Evolutionary conservation across 2,888 invertebrate species (phyloP).

Genomic region (Monochamus alternatus): DNA sequence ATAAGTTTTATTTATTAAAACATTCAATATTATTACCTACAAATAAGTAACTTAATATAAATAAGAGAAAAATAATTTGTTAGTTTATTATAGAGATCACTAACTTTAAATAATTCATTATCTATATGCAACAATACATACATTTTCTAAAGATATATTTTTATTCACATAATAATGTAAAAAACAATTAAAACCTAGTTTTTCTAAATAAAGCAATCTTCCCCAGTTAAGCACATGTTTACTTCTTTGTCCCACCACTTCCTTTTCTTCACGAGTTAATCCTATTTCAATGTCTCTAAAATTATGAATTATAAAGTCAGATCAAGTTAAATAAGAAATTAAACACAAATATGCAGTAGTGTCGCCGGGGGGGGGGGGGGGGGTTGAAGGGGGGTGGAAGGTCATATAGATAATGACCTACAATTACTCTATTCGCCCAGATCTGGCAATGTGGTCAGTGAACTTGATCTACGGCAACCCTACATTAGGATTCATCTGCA

Average conservation of each 20-base stretch:
- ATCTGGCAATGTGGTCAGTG: too few relatives aligned
- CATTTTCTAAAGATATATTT: conserved; percentile 83
- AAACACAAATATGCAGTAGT: neutral
- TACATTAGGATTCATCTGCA: too few relatives aligned
- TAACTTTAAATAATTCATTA: conserved; percentile 22
- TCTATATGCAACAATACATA: conserved; percentile 80
- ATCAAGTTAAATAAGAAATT: neutral
- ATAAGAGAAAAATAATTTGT: neutral
- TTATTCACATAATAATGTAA: conserved; percentile 79
- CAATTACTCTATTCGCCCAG: too few relatives aligned
- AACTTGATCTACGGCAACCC: too few relatives aligned
- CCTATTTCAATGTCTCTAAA: conserved; percentile 64
- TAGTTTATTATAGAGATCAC: neutral
- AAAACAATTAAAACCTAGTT: conserved; percentile 75
- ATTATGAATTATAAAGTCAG: neutral
- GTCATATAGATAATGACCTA: too few relatives aligned
- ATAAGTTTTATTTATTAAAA: neutral
- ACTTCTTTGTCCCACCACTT: conserved; percentile 80
- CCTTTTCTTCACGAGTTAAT: conserved; percentile 72
- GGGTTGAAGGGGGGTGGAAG: too few relatives aligned
- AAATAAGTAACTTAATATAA: neutral
- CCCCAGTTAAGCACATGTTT: conserved; percentile 87
- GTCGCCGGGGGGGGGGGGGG: too few relatives aligned
- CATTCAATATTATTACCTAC: neutral
- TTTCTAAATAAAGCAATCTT: conserved; percentile 76